Evolutionary conservation across 2,888 invertebrate genomes (phyloP).

Genomic region (Cyclophora punctaria): DNA sequence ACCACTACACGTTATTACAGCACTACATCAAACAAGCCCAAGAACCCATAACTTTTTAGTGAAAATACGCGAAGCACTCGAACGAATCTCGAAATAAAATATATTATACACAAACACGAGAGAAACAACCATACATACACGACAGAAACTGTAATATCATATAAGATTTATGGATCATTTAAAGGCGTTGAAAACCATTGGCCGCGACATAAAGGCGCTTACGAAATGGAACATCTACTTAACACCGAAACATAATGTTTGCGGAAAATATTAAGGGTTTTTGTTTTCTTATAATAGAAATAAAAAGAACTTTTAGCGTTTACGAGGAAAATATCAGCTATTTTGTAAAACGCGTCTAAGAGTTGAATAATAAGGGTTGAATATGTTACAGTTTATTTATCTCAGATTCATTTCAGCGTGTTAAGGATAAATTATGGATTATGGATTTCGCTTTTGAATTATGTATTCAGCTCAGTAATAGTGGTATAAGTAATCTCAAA

Average conservation of each 20-base stretch:
- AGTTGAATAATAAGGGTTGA: too few relatives aligned
- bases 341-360: conserved; percentile 3
- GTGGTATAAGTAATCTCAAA: too few relatives aligned
- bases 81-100: conserved; percentile 13
- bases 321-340: neutral
- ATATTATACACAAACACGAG: neutral
- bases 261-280: conserved; percentile 20
- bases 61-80: neutral
- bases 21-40: too few relatives aligned
- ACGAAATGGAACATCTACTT: conserved; percentile 31
- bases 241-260: conserved; percentile 19
- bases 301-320: neutral
- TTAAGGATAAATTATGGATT: too few relatives aligned
- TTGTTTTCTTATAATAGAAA: conserved; percentile 31
- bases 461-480: too few relatives aligned
- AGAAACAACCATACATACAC: conserved; percentile 17
- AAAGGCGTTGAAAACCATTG: conserved; percentile 41
- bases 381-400: too few relatives aligned
- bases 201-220: conserved; percentile 34
- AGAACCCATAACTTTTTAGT: too few relatives aligned
- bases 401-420: too few relatives aligned
- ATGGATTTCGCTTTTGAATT: too few relatives aligned
- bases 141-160: conserved; percentile 43
- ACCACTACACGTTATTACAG: too few relatives aligned
- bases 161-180: conserved; percentile 44